phyloP scores from a whole-genome alignment of 1,140 invertebrate genomes.

The Euglossa dilemma region DNA sequence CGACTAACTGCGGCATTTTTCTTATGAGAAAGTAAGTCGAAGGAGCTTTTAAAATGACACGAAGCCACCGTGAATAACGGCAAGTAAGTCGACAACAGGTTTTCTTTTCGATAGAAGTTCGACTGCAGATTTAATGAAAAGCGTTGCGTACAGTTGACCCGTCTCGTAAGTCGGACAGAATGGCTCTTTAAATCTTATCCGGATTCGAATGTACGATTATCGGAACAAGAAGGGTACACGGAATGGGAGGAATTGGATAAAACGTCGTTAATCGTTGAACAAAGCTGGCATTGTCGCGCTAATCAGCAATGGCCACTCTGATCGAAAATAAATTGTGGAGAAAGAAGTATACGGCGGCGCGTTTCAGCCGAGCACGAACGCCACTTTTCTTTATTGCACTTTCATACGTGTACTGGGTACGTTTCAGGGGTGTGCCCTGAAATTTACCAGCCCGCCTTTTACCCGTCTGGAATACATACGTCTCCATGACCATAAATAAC shows the following conservation, averaged over 20 bases:
- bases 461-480: constrained; percentile 55
- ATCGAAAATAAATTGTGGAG: constrained; percentile 69
- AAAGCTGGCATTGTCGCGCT: constrained; percentile 69
- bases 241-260: constrained; percentile 70
- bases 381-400: constrained; percentile 70
- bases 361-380: constrained; percentile 62
- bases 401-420: constrained; percentile 68
- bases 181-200: constrained; percentile 70
- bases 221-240: constrained; percentile 63
- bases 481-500: constrained; percentile 53
- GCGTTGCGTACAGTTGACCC: constrained; percentile 49
- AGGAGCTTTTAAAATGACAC: background rate
- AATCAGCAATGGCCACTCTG: constrained; percentile 69
- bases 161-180: constrained; percentile 57
- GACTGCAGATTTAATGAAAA: constrained; percentile 65
- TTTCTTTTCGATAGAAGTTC: constrained; percentile 6
- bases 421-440: constrained; percentile 50
- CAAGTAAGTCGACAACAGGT: constrained; percentile 24
- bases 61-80: constrained; percentile 31
- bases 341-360: constrained; percentile 35
- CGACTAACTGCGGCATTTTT: background rate
- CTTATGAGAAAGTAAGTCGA: background rate
- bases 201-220: constrained; percentile 68
- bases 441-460: constrained; percentile 57
- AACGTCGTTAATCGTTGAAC: constrained; percentile 70